These are phyloP conservation scores for Heterodera carotae DNA, from an alignment of 1,140 invertebrate genomes.

Conservation along the genomic window DNA sequence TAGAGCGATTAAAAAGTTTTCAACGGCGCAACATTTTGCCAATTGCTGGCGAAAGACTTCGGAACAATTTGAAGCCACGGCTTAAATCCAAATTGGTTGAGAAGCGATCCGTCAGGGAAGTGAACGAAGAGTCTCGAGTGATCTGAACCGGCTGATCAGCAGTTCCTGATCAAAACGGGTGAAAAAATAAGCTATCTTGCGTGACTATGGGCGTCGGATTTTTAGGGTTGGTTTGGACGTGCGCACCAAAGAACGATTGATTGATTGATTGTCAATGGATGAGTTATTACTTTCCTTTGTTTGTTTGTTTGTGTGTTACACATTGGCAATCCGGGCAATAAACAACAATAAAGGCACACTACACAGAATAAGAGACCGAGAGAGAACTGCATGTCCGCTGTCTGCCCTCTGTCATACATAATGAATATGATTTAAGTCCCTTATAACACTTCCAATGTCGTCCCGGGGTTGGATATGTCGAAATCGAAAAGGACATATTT, in stretches of 20 bases:
- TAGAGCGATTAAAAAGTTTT: conserved; percentile 42
- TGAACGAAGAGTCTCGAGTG: conserved; percentile 25
- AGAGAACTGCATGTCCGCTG: too few relatives aligned
- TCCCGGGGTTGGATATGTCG: not conserved
- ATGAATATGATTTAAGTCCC: too few relatives aligned
- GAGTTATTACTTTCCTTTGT: not conserved
- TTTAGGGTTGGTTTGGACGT: too few relatives aligned
- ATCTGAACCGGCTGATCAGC: conserved; percentile 8
- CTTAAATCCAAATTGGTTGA: conserved; percentile 48
- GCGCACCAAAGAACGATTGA: too few relatives aligned
- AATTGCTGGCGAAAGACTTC: conserved; percentile 17
- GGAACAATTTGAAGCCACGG: conserved; percentile 7
- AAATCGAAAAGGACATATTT: not conserved
- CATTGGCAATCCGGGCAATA: not conserved
- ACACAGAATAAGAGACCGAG: too few relatives aligned
- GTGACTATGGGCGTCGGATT: too few relatives aligned
- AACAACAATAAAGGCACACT: too few relatives aligned
- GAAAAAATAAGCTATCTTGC: too few relatives aligned
- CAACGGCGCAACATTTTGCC: conserved; percentile 44
- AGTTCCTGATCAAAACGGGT: too few relatives aligned
- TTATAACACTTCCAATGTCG: too few relatives aligned
- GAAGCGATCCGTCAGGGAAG: conserved; percentile 33
- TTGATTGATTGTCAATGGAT: too few relatives aligned
- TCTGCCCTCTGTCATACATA: too few relatives aligned
- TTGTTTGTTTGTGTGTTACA: not conserved